Base-by-base conservation (phyloP, 2,888 invertebrate genomes). In the Drosophila kokeensis region DNA sequence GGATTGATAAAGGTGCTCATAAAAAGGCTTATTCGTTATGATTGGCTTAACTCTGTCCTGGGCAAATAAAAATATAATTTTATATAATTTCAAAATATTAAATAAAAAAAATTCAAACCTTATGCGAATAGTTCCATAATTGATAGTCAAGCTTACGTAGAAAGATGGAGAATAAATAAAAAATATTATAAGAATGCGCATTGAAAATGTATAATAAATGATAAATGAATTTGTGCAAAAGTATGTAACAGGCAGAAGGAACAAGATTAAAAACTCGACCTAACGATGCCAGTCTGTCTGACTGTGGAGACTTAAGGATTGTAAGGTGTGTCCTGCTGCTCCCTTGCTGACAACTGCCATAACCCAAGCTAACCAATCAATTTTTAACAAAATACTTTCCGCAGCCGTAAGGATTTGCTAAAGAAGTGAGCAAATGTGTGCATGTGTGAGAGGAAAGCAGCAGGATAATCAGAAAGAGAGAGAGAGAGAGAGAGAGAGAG, bases 71-170 rank as follows among this genome's bases (percentile, higher is more conserved):
- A 2, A 45, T 21, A 7, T 2, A 21, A 15, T 7, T 2, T 2
- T 15, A 8, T 21, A 7, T 21, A 4, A 21, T 21, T 45, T 1
- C 13, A 13, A 15, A 45, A 4, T 13, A 13, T 13, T 15, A 1
- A 4, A 24, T 24, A 24, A 13, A 11, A 5, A n/a, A 30, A 45
- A 32, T 42, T 1, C 40, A 34, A n/a, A 69, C 34, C 45, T 45
- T 27, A 24, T 45, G 21, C 54, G n/a, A 45, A 27, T n/a, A 45
- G 45, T 63, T 24, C 7, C 18, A 50, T 21, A 10, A 29, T 13
- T 24, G 10, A 38, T n/a, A 15, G 36, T 21, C 29, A 34, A 69
- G 50, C 57, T 69, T 69, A 82, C 82, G 75, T 72, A 27, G 32
- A 76, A 10, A 45, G 29, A 36, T 40, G 53, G n/a, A 66, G 29